Base-by-base conservation (phyloP, 2,797 vertebrate genomes). In the Poecilia wingei region DNA sequence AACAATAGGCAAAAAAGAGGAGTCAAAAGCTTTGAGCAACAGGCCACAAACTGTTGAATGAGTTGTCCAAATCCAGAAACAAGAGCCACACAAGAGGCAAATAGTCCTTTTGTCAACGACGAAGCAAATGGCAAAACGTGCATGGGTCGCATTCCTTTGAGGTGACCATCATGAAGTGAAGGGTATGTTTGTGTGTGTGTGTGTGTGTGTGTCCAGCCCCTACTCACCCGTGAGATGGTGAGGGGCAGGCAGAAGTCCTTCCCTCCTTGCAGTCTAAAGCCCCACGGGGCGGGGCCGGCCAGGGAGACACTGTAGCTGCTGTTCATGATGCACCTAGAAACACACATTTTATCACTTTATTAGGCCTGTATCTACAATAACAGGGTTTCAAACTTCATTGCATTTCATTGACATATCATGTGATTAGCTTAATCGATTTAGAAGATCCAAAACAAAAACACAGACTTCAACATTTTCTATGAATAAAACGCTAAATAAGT, bases 241-340 rank as follows among this genome's bases (percentile, higher is more conserved):
- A 99, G 96, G 78, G 98, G 98, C 95, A 98, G 95, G 92, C 97
- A 98, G 95, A 99, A 99, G 95, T 99, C 98, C 93, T 98, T 99
- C 80, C 98, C 98, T 57, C 98, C 98, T 93, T 99, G 98, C 86
- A 99, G 97, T 79, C 98, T 96, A 95, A 99, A 99, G 82, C 98
- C 98, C 98, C 98, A 99, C 46, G 98, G 98, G 88, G 97, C 97
- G 0, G 98, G 97, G 84, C 98, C 97, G 18, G 93, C 95, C 94
- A 99, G 92, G 77, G 97, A 95, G 86, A 98, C 97, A 0, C 85
- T 98, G 96, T 98, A 99, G 95, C 88, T 98, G 96, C 93, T 97
- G 97, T 97, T 99, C 95, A 93, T 96, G 93, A 88, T 95, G 89
- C 70, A 87, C 92, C 88, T 92, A 66, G 55, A 91, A 74, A 89